phyloP scores from a whole-genome alignment of 2,113 vertebrate genomes.

The Mohoua ochrocephala region DNA sequence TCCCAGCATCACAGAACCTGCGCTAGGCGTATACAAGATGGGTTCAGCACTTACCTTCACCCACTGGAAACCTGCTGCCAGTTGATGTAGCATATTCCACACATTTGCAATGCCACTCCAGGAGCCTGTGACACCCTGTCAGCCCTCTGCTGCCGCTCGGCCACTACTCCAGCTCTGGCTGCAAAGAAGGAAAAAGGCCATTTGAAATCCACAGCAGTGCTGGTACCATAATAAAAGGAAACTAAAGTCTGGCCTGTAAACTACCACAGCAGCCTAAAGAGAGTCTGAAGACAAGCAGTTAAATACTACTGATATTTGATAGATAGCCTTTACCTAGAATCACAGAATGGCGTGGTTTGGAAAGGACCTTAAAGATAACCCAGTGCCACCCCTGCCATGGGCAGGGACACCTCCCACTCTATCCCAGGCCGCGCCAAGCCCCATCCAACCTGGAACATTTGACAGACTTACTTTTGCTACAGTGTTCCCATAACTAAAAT shows the following conservation, averaged over 20 bases:
- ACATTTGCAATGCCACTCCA: conserved; percentile 54
- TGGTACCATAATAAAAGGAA: background rate
- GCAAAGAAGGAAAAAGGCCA: conserved; percentile 9
- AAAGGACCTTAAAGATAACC: background rate
- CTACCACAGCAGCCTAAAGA: background rate
- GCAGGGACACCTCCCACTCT: background rate
- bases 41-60: conserved; percentile 68
- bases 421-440: background rate
- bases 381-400: background rate
- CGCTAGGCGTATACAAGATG: too few relatives aligned
- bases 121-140: background rate
- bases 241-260: background rate
- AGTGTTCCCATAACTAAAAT: background rate
- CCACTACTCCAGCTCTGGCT: conserved; percentile 44
- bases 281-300: background rate
- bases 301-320: background rate
- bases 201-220: background rate
- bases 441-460: background rate
- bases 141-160: background rate
- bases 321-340: background rate
- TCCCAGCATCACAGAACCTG: too few relatives aligned
- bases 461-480: background rate
- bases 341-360: background rate
- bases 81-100: conserved; percentile 65
- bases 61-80: conserved; percentile 77